Conservation (phyloP, 2,113 vertebrate genomes). For the Hipposideros armiger region DNA sequence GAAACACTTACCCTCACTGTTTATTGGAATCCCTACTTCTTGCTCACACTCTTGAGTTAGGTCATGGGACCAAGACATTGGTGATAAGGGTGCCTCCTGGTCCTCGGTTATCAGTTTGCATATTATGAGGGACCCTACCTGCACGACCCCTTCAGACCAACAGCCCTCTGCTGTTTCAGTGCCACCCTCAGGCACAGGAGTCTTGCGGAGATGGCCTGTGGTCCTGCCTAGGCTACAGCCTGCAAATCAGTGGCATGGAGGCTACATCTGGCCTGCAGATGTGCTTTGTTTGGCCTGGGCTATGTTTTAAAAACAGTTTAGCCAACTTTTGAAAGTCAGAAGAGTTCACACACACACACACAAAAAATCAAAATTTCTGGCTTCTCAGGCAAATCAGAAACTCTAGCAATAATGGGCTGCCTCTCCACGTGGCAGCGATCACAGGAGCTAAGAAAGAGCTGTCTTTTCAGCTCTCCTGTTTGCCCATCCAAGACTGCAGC, state of each 20-base stretch:
- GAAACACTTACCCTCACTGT: not conserved
- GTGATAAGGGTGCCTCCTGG: not conserved
- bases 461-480: not conserved
- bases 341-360: not conserved
- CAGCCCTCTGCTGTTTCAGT: too few relatives aligned
- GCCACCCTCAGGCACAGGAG: not conserved
- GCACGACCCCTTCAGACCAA: not conserved
- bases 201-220: not conserved
- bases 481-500: not conserved
- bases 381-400: slow-evolving; percentile 7
- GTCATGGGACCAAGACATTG: not conserved
- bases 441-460: not conserved
- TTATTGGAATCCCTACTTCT: not conserved
- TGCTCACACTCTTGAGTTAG: not conserved
- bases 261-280: slow-evolving; percentile 13
- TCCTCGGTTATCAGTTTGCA: not conserved
- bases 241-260: not conserved
- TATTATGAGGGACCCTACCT: rapidly evolving
- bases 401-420: not conserved
- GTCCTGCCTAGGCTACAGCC: not conserved
- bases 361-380: not conserved
- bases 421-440: not conserved
- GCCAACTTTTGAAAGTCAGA: slow-evolving; percentile 48
- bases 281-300: slow-evolving; percentile 22
- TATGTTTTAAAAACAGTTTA: not conserved